phyloP scores from a whole-genome alignment of 2,113 vertebrate species.

The Chitala chitala region DNA sequence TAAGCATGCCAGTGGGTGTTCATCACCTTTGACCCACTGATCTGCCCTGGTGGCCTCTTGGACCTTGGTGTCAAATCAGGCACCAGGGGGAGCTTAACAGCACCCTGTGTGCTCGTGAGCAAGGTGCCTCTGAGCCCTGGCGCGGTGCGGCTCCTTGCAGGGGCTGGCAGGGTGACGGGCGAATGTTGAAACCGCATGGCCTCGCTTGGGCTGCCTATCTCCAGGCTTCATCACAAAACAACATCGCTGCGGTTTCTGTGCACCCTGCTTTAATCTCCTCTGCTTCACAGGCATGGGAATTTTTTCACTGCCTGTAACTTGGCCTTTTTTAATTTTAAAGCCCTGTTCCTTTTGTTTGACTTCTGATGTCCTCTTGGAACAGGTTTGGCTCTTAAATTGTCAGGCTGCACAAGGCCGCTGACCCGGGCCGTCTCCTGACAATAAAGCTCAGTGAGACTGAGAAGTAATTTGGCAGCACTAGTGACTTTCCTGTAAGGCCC shows the following conservation, averaged over 20 bases:
- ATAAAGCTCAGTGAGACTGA: no score
- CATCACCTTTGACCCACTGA: not conserved
- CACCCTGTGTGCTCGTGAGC: not conserved
- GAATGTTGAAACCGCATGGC: conserved; percentile 38
- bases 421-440: no score
- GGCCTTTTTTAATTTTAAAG: conserved; percentile 7
- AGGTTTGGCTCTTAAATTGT: no score
- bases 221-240: conserved; percentile 40
- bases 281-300: conserved; percentile 15
- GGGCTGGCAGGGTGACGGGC: conserved; percentile 17
- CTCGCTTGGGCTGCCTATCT: conserved; percentile 40
- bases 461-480: no score
- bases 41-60: not conserved
- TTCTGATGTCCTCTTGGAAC: not conserved
- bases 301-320: not conserved
- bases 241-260: conserved; percentile 39
- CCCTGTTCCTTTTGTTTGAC: not conserved
- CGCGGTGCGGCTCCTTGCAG: not conserved
- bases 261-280: conserved; percentile 26
- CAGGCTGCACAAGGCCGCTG: no score
- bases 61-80: no score
- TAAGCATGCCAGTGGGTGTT: not conserved
- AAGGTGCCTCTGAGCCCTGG: not conserved
- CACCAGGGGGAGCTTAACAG: not conserved
- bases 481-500: no score